These are phyloP conservation scores for Leuciscus idus DNA, from an alignment of 2,113 vertebrate species.

Conservation along the genomic window DNA sequence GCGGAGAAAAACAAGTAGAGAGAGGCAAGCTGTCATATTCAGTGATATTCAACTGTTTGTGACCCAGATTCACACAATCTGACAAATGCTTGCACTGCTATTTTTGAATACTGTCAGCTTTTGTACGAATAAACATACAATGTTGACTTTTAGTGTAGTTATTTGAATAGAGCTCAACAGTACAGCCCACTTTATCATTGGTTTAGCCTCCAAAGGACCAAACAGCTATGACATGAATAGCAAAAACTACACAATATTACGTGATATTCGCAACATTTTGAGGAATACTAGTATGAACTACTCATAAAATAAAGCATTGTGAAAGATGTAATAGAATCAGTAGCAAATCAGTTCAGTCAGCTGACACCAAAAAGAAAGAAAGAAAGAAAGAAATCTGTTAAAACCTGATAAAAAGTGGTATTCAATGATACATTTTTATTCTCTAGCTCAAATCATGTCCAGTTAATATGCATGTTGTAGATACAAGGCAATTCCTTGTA, in stretches of 20 bases:
- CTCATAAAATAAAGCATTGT: neutral
- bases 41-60: slow-evolving; percentile 23
- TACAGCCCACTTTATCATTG: neutral
- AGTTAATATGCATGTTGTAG: neutral
- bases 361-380: too few relatives aligned
- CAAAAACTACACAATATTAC: neutral
- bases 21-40: slow-evolving; percentile 20
- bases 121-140: neutral
- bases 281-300: neutral
- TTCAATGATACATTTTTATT: neutral
- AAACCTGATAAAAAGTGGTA: neutral
- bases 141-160: neutral
- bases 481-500: neutral
- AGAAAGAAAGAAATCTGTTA: too few relatives aligned
- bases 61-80: slow-evolving; percentile 20
- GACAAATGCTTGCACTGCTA: slow-evolving; percentile 22
- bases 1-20: neutral
- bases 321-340: neutral
- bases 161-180: neutral
- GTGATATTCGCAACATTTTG: neutral
- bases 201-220: neutral
- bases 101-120: slow-evolving; percentile 21
- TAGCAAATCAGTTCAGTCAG: too few relatives aligned
- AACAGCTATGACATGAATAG: neutral
- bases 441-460: neutral